Conservation (phyloP, 2,113 vertebrate genomes). For the Paracanthobrama guichenoti region DNA sequence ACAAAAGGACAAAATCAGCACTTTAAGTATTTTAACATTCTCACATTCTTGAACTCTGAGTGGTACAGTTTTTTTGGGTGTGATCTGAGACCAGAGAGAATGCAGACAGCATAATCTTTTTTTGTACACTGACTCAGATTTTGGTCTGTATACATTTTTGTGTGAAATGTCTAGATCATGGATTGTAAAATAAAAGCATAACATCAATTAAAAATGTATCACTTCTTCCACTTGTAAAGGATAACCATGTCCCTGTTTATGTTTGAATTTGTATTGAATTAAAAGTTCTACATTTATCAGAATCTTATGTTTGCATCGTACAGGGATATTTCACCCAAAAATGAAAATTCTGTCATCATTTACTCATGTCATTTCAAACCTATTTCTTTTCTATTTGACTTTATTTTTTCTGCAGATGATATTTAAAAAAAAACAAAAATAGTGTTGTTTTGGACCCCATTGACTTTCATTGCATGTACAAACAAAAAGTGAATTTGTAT, state of each 20-base stretch:
- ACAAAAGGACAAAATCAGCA: slow-evolving; percentile 53
- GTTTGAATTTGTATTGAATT: neutral
- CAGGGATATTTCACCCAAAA: neutral
- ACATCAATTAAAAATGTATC: slow-evolving; percentile 11
- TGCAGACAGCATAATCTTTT: neutral
- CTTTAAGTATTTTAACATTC: slow-evolving; percentile 55
- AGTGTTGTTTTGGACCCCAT: neutral
- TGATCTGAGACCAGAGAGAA: slow-evolving; percentile 23
- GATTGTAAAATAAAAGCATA: slow-evolving; percentile 50
- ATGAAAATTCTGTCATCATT: neutral
- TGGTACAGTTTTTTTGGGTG: slow-evolving; percentile 30
- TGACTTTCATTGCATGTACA: neutral
- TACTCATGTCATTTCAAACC: neutral
- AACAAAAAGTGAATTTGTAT: neutral
- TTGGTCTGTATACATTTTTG: neutral
- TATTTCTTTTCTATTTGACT: neutral
- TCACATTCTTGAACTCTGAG: slow-evolving; percentile 31
- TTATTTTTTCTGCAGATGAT: neutral
- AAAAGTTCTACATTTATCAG: neutral
- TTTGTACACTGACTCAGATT: slow-evolving; percentile 16
- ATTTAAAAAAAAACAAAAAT: neutral
- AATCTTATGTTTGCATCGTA: neutral
- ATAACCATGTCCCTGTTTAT: neutral
- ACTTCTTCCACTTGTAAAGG: slow-evolving; percentile 1
- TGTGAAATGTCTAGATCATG: neutral